A percentile compares a stretch with the other conserved stretches of the same genome.
phyloP scores from a whole-genome alignment of 2,113 vertebrate genomes.

The Serilophus lunatus region DNA sequence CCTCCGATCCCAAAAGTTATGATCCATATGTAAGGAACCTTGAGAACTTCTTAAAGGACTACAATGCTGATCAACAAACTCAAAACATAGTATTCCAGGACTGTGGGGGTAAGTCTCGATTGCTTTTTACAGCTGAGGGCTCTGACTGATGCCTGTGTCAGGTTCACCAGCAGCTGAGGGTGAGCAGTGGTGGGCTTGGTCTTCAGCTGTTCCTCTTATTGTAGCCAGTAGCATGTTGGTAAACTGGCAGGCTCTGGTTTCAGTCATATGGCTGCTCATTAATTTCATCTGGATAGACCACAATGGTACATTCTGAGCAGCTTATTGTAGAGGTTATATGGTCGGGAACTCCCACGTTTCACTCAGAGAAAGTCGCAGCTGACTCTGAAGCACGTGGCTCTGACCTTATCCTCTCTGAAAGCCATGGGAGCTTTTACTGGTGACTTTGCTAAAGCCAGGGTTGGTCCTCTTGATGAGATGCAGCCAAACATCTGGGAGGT shows the following conservation, averaged over 20 bases:
- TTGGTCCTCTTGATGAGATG: background rate
- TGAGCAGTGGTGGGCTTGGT: background rate
- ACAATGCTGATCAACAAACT: constrained; percentile 47
- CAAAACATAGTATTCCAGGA: constrained; percentile 71
- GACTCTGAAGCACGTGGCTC: fast-evolving
- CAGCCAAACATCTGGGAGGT: background rate
- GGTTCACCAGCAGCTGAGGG: background rate
- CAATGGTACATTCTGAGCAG: background rate
- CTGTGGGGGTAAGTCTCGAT: constrained; percentile 75
- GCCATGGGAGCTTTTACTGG: background rate
- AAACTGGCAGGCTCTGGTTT: background rate
- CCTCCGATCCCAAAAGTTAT: constrained; percentile 13
- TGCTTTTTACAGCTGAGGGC: background rate
- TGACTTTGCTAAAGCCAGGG: background rate
- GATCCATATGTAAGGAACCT: constrained; percentile 64
- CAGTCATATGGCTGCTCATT: background rate
- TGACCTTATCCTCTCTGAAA: background rate
- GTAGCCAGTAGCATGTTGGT: fast-evolving
- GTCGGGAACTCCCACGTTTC: background rate
- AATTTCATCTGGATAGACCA: background rate
- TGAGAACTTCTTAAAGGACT: constrained; percentile 65
- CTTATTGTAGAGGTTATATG: background rate
- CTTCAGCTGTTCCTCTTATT: background rate
- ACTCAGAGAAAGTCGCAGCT: background rate
- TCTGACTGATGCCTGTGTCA: background rate